Percentiles rank a stretch among this genome's conserved stretches.
These are phyloP conservation scores for Ptilonorhynchus violaceus DNA, from an alignment of 2,113 vertebrate genomes.

Conservation along the genomic window DNA sequence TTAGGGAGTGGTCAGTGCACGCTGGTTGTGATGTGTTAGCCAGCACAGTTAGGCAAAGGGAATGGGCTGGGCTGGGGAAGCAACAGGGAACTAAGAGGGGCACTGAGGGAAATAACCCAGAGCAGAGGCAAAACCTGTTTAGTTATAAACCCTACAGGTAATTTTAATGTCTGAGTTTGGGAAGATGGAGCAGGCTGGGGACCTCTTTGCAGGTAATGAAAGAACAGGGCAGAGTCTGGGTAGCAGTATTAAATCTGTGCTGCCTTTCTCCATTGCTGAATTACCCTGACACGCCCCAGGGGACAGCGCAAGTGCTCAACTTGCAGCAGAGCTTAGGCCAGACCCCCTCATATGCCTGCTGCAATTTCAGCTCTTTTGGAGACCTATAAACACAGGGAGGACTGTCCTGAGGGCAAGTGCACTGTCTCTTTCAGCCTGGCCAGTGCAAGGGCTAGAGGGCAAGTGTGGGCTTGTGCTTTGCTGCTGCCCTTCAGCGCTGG, in stretches of 20 bases:
- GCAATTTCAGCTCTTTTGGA: neutral
- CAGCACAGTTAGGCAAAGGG: neutral
- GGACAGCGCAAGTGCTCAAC: neutral
- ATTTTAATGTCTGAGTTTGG: neutral
- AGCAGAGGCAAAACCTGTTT: neutral
- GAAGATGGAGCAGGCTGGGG: neutral
- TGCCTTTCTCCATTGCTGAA: neutral
- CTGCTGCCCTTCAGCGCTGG: neutral
- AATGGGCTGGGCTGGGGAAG: neutral
- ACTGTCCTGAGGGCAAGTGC: neutral
- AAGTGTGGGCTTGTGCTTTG: neutral
- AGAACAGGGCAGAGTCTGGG: neutral
- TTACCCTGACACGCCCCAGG: neutral
- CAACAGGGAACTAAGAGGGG: neutral
- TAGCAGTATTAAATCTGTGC: neutral
- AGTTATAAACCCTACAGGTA: neutral
- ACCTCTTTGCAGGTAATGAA: neutral
- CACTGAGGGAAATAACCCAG: neutral
- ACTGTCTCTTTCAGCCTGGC: neutral
- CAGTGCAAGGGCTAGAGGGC: neutral
- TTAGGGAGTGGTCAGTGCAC: neutral
- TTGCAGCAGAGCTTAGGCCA: neutral
- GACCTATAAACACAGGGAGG: neutral
- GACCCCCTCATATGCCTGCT: neutral
- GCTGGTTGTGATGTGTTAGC: neutral